Base-by-base conservation (phyloP, 2,113 vertebrate genomes). In the Piprites chloris region DNA sequence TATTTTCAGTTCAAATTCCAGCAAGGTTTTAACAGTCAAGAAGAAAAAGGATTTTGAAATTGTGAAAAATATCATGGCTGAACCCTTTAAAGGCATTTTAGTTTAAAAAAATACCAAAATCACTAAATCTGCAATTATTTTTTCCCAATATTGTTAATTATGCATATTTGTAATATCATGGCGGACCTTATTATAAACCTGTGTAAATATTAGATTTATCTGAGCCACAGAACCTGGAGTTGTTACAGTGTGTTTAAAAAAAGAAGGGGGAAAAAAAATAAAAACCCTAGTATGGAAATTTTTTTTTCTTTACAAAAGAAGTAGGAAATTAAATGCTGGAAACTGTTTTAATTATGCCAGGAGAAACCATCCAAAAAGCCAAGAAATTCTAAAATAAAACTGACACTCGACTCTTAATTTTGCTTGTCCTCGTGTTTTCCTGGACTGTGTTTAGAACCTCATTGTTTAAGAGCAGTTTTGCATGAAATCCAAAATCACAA, bases 71-170 rank as follows among this genome's bases (percentile, higher is more conserved):
- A 63, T 78, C 59, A 89, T 61, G 59, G 89, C 74, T 67, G 87
- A 90, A 62, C 86, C 94, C 73, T 94, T 94, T 91, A 92, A 91
- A 96, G 49, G 39, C 91, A 96, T 81, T 97, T 97, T 27, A 90
- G 50, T 88, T 96, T 78, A 18, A 95, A 95, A 95, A 85, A 59
- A 83, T 68, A 88, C 87, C 65, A 86, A 97, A 97, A 98, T 97
- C 91, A 87, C 72, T 96, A 96, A 98, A 97, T 96, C 96, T 95
- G 95, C 93, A 97, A 94, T 97, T 97, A 97, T 95, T 97, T 98
- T 98, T 97, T 94, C 95, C 91, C 94, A 97, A 97, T 96, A 97
- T 96, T 97, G 95, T 97, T 98, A 97, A 97, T 98, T 97, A 97
- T 98, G 97, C 97, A 98, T 93, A 96, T 97, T 96, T 95, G 81